Percentiles rank a stretch among this genome's conserved stretches.
Evolutionary conservation across 2,888 invertebrate genomes (phyloP).

Genomic region (Thymelicus lineola): DNA sequence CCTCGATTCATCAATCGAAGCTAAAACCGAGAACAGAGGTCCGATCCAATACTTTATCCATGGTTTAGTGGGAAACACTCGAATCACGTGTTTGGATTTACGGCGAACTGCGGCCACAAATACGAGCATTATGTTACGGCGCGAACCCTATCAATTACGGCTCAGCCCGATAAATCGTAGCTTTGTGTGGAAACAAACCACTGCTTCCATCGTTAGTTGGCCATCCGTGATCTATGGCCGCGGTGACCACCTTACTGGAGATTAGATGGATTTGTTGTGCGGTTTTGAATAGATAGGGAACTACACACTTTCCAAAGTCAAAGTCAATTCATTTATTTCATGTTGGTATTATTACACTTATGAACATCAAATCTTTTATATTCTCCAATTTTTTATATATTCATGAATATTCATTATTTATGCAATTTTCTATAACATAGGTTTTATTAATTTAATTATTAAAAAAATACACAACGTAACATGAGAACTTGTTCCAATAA

Average conservation of each 20-base stretch:
- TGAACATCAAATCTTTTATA: too few species aligned
- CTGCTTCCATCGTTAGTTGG: constrained; percentile 55
- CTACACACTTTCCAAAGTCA: too few species aligned
- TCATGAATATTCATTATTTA: too few species aligned
- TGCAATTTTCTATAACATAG: too few species aligned
- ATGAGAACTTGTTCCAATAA: too few species aligned
- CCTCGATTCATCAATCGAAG: background rate
- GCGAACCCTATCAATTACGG: constrained; percentile 55
- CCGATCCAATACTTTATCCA: constrained; percentile 34
- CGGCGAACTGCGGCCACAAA: constrained; percentile 44
- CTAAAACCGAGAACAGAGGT: constrained; percentile 18
- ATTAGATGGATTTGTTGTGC: constrained; percentile 24
- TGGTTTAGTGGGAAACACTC: constrained; percentile 30
- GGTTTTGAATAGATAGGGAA: too few species aligned
- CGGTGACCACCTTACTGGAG: constrained; percentile 37
- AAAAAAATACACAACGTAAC: too few species aligned
- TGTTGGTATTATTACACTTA: too few species aligned
- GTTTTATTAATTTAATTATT: too few species aligned
- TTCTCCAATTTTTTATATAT: too few species aligned
- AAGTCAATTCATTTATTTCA: too few species aligned
- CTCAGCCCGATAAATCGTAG: constrained; percentile 55
- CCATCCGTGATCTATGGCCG: constrained; percentile 52
- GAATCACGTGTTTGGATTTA: constrained; percentile 38
- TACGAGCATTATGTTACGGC: constrained; percentile 51
- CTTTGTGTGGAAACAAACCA: constrained; percentile 56